Base-by-base conservation (phyloP, 2,113 vertebrate species). In the Lepidothrix coronata region DNA sequence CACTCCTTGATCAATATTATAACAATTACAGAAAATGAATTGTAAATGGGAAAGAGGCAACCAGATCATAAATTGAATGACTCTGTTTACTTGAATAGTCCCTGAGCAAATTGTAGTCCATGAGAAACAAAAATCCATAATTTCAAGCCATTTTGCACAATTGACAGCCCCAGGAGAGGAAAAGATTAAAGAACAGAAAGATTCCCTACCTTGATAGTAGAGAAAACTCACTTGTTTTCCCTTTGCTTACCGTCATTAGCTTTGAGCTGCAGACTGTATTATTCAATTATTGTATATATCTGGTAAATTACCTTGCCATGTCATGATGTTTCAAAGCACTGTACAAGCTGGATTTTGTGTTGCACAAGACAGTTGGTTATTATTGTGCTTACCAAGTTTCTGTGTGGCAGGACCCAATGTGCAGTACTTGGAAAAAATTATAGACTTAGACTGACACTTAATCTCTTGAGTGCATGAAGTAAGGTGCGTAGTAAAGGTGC, bases 71-170 rank as follows among this genome's bases (percentile, higher is more conserved):
- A 95, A 93, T 81, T 58, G 94, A 93, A 94, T 81, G 7, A 95
- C 94, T 96, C 95, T 91, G 91, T 97, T 97, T 97, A 96, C 70
- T 93, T 85, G 73, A 95, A 92, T 74, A 86, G 92, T 91, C 88
- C 73, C 88, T 95, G 65, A 85, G 91, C 66, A 97, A 97, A 96
- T 79, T 94, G 79, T 73, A 94, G 94, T 96, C 90, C 94, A 77
- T 28, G 63, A 85, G 80, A 55, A 89, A 91, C 39, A 90, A 91
- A 93, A 96, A 95, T 95, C 96, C 80, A 71, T 94, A 91, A 93
- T 97, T 96, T 95, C 89, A 91, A 96, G 89, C 48, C 66, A 95
- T 96, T 97, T 96, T 95, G 33, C 76, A 87, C 79, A 97, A 95
- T 82, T 97, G 91, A 95, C 72, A 94, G 81, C 82, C 95, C 85